Conservation (phyloP, 2,797 vertebrate genomes). For the Melanotaenia trifasciata region DNA sequence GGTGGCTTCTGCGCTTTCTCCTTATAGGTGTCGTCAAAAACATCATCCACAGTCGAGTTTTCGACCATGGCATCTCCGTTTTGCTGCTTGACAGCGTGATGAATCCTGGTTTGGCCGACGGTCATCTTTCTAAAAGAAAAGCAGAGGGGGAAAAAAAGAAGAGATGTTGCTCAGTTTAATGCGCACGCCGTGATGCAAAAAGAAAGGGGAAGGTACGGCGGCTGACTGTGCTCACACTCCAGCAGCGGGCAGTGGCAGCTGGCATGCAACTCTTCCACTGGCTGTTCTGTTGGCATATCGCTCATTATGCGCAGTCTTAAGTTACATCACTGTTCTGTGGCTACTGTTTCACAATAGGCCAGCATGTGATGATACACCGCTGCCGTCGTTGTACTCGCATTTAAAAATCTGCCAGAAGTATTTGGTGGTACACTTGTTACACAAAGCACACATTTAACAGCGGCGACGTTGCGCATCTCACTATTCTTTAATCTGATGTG, state of each 20-base stretch:
- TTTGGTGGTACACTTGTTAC: too few species aligned
- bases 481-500: too few species aligned
- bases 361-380: background rate
- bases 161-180: slow-evolving; percentile 40
- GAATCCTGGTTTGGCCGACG: slow-evolving; percentile 55
- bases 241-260: slow-evolving; percentile 8
- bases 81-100: slow-evolving; percentile 51
- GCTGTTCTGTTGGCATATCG: background rate
- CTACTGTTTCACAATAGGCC: background rate
- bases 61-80: slow-evolving; percentile 55
- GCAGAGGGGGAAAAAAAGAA: background rate
- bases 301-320: background rate
- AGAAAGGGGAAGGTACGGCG: slow-evolving; percentile 30
- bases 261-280: background rate
- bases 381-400: background rate
- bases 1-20: slow-evolving; percentile 86
- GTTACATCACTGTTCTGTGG: background rate
- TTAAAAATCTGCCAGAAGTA: too few species aligned
- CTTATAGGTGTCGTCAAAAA: slow-evolving; percentile 88
- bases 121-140: slow-evolving; percentile 59
- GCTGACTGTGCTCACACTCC: slow-evolving; percentile 27
- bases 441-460: too few species aligned
- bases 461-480: too few species aligned
- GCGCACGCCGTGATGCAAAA: slow-evolving; percentile 39
- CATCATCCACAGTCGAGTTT: slow-evolving; percentile 78